These are phyloP conservation scores for Daptonema setosum DNA, from an alignment of 2,888 invertebrate species.

Conservation along the genomic window DNA sequence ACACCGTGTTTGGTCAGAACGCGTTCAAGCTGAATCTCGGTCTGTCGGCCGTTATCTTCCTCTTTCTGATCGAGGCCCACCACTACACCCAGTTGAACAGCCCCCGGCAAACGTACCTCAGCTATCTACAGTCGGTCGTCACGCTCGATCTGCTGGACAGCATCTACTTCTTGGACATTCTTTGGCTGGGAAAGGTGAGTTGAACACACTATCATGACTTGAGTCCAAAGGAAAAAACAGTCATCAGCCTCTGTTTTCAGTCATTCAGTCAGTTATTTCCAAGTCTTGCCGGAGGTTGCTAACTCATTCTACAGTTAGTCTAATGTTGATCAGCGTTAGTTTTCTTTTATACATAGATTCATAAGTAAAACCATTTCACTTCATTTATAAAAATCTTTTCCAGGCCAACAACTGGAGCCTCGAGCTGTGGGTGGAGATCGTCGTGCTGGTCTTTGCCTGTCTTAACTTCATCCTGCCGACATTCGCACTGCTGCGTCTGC, in stretches of 20 bases:
- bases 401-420: slow-evolving; percentile 4
- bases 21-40: slow-evolving; percentile 30
- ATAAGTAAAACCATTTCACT: too few relatives aligned
- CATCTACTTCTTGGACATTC: slow-evolving; percentile 35
- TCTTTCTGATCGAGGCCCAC: slow-evolving; percentile 36
- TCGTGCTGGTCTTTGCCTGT: slow-evolving; percentile 34
- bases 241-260: too few relatives aligned
- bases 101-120: slow-evolving; percentile 33
- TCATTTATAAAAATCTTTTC: too few relatives aligned
- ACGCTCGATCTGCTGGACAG: slow-evolving; percentile 39
- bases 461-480: slow-evolving; percentile 38
- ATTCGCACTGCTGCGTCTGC: slow-evolving; percentile 36
- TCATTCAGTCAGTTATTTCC: too few relatives aligned
- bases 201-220: too few relatives aligned
- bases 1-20: slow-evolving; percentile 35
- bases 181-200: slow-evolving; percentile 26
- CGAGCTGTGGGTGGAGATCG: slow-evolving; percentile 27
- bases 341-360: too few relatives aligned
- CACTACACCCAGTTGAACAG: slow-evolving; percentile 34
- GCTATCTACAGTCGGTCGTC: slow-evolving; percentile 34
- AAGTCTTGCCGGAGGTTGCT: too few relatives aligned
- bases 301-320: too few relatives aligned
- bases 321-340: too few relatives aligned
- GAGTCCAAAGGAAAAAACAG: too few relatives aligned
- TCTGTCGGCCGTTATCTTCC: slow-evolving; percentile 34